Evolutionary conservation across 92 coral and sea anemone genomes (phyloP).

Genomic region (Palythoa heliodiscus): DNA sequence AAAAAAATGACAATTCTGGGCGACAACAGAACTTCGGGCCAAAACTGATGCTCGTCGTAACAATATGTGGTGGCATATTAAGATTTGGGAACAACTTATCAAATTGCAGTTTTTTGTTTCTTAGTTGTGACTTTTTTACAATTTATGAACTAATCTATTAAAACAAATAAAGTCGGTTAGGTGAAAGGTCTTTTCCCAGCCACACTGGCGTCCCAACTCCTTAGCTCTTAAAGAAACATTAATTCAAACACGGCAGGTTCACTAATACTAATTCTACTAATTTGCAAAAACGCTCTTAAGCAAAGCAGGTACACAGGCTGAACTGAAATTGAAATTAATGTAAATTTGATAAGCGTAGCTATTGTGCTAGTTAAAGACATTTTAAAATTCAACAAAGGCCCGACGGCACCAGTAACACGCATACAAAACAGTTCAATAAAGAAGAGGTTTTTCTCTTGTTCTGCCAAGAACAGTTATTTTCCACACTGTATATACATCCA

Average conservation of each 20-base stretch:
- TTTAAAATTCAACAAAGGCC: constrained; percentile 24
- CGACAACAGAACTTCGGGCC: neutral
- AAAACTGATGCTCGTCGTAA: neutral
- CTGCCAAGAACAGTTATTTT: neutral
- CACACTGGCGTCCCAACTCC: constrained; percentile 34
- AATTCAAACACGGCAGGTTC: constrained; percentile 23
- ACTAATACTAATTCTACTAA: constrained; percentile 11
- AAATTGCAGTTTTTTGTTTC: neutral
- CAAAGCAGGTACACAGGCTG: constrained; percentile 32
- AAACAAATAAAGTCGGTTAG: constrained; percentile 20
- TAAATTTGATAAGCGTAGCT: constrained; percentile 38
- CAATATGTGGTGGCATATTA: neutral
- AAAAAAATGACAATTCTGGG: neutral
- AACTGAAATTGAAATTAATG: constrained; percentile 25
- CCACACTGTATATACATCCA: neutral
- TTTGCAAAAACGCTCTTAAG: constrained; percentile 37
- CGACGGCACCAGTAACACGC: constrained; percentile 8
- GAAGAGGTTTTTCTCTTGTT: neutral
- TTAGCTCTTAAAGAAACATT: constrained; percentile 16
- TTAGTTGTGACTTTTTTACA: neutral
- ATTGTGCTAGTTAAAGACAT: constrained; percentile 33
- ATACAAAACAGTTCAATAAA: neutral
- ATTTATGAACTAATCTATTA: constrained; percentile 19
- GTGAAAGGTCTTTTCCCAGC: constrained; percentile 15
- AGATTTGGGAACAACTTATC: neutral